Conservation (phyloP, 2,888 invertebrate genomes). For the Eulithis prunata region DNA sequence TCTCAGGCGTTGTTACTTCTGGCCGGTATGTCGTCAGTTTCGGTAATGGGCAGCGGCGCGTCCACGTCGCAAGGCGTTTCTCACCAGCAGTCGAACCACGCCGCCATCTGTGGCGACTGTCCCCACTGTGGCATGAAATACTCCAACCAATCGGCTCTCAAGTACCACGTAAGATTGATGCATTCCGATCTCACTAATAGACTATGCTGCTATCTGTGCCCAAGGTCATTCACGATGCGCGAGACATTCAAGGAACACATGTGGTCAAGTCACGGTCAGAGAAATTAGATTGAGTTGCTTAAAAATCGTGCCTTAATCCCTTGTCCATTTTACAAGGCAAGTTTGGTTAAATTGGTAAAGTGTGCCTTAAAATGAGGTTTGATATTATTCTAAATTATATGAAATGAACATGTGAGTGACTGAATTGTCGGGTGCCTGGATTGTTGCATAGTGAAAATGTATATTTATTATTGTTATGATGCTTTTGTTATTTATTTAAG, state of each 20-base stretch:
- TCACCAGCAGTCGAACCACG: constrained; percentile 78
- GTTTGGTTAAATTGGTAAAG: constrained; percentile 27
- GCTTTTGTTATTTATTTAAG: constrained; percentile 22
- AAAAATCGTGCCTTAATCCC: constrained; percentile 63
- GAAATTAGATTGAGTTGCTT: constrained; percentile 73
- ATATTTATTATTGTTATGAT: constrained; percentile 37
- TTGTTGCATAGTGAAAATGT: constrained; percentile 32
- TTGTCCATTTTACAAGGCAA: constrained; percentile 48
- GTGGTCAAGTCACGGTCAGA: constrained; percentile 87
- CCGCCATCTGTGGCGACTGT: constrained; percentile 86
- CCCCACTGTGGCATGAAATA: constrained; percentile 88
- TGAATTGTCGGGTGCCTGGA: constrained; percentile 40
- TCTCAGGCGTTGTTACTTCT: constrained; percentile 70
- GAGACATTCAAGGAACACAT: constrained; percentile 89
- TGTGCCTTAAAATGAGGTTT: constrained; percentile 39
- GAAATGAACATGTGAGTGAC: constrained; percentile 38
- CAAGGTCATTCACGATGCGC: constrained; percentile 87
- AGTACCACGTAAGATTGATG: constrained; percentile 88
- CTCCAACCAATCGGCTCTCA: constrained; percentile 88
- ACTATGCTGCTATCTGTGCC: constrained; percentile 88
- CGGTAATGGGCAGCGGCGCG: constrained; percentile 62
- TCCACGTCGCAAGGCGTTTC: constrained; percentile 73
- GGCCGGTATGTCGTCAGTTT: constrained; percentile 72
- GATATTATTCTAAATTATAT: constrained; percentile 27
- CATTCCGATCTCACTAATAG: constrained; percentile 88